These are phyloP conservation scores for Natator depressus DNA, from an alignment of 2,113 vertebrate species.

Conservation along the genomic window DNA sequence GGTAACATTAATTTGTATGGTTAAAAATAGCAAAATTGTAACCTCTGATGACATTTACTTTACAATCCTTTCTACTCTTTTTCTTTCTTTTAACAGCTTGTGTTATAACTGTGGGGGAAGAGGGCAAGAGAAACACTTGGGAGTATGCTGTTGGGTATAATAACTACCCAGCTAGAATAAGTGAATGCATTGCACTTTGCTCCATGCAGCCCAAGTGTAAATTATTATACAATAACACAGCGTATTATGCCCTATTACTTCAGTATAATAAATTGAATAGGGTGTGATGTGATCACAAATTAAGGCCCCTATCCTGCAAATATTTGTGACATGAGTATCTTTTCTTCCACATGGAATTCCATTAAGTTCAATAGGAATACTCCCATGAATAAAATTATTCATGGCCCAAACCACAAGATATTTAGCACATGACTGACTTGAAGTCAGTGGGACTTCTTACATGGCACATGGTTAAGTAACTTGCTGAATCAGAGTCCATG, in stretches of 20 bases:
- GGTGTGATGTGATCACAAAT: not conserved
- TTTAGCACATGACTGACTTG: not conserved
- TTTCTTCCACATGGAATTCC: not conserved
- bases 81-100: conserved; percentile 40
- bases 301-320: not conserved
- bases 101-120: conserved; percentile 19
- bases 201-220: conserved; percentile 2
- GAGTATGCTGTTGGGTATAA: conserved; percentile 18
- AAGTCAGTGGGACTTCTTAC: not conserved
- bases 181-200: conserved; percentile 29
- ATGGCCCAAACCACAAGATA: not conserved
- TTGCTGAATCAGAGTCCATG: not conserved
- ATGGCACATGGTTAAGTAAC: not conserved
- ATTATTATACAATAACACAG: conserved; percentile 3
- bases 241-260: not conserved
- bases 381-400: not conserved
- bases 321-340: not conserved
- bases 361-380: not conserved
- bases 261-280: not conserved
- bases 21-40: conserved; percentile 68
- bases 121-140: conserved; percentile 30
- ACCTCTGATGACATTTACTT: conserved; percentile 52
- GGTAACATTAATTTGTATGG: conserved; percentile 32
- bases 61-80: conserved; percentile 52
- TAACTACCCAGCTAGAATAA: conserved; percentile 5